Base-by-base conservation (phyloP, 1,140 invertebrate species). In the Platorchestia sp. region DNA sequence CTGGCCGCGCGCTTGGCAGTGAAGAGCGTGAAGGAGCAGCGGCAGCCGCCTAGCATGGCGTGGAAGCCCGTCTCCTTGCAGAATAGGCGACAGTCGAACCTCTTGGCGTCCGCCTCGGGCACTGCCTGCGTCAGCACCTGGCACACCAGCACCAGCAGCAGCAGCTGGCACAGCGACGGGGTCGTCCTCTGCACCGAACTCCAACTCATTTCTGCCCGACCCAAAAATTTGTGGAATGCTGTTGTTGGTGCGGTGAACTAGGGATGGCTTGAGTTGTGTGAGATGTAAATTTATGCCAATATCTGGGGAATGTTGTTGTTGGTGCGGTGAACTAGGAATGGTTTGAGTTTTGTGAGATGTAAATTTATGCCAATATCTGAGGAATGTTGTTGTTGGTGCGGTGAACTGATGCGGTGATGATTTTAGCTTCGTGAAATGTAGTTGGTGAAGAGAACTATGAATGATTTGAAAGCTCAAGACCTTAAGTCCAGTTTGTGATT, bases 1-100 rank as follows among this genome's bases (percentile, higher is more conserved):
- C 95, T 95, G 43, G 43, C 1, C 6, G 95, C 87, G 40, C 96
- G 75, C 59, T 96, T 96, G 45, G 96, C 87, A 36, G 96, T 96
- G 59, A 97, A 97, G 14, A 97, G 95, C 36, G 97, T 97, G 95
- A 96, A 97, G 53, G 96, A 96, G 95, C 97, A 97, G n/a, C 96
- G 96, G 95, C 97, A 97, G 44, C 97, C 97, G 41, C 97, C 91
- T 44, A 93, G 95, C 95, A 96, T 96, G 45, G 96, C 97, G 51
- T 96, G 96, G 95, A 96, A 97, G 43, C 96, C 96, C n/a, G 97
- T 97, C 95, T 95, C 89, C 22, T 96, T 96, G 86, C 97, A 97
- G 95, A 97, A 97, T 36, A 96, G 45, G 45, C 96, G 95, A 95
- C 97, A 97, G 96, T 97, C 96, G 43, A 97, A 96, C 22, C 97